phyloP scores from a whole-genome alignment of 2,797 vertebrate species.

The Glyptemys insculpta region DNA sequence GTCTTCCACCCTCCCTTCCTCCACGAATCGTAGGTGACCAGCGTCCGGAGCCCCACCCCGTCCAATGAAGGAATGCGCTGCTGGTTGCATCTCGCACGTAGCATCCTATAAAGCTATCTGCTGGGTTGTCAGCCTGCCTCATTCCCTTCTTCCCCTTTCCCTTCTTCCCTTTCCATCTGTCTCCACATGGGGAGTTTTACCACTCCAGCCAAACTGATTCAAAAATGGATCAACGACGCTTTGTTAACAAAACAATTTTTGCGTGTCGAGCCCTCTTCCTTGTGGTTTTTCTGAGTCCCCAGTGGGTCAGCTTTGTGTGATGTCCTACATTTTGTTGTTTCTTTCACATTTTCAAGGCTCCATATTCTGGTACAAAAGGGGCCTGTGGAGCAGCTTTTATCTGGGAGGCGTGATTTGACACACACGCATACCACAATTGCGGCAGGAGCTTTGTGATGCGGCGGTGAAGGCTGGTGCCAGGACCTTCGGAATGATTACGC shows the following conservation, averaged over 20 bases:
- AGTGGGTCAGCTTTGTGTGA: constrained; percentile 74
- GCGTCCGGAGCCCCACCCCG: too few species aligned
- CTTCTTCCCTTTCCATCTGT: constrained; percentile 70
- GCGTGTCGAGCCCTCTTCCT: constrained; percentile 72
- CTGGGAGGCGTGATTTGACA: constrained; percentile 61
- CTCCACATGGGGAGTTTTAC: constrained; percentile 78
- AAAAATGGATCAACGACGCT: constrained; percentile 73
- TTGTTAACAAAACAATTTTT: constrained; percentile 79
- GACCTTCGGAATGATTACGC: constrained; percentile 65
- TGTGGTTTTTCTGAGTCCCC: constrained; percentile 45
- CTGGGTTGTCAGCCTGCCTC: constrained; percentile 48
- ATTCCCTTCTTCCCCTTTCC: constrained; percentile 50
- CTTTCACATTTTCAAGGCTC: constrained; percentile 67
- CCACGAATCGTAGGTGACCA: neutral
- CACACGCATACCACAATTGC: constrained; percentile 65
- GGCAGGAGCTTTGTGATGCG: constrained; percentile 67
- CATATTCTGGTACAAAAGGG: constrained; percentile 58
- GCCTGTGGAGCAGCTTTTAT: constrained; percentile 52
- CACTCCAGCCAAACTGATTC: constrained; percentile 73
- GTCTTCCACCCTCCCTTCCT: constrained; percentile 45
- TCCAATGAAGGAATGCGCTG: neutral
- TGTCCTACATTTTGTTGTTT: constrained; percentile 76
- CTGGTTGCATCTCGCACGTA: constrained; percentile 59
- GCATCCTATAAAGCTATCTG: constrained; percentile 70
- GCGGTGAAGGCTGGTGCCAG: constrained; percentile 72